Conservation (phyloP, 2,888 invertebrate species). For the Pachydiplax longipennis region DNA sequence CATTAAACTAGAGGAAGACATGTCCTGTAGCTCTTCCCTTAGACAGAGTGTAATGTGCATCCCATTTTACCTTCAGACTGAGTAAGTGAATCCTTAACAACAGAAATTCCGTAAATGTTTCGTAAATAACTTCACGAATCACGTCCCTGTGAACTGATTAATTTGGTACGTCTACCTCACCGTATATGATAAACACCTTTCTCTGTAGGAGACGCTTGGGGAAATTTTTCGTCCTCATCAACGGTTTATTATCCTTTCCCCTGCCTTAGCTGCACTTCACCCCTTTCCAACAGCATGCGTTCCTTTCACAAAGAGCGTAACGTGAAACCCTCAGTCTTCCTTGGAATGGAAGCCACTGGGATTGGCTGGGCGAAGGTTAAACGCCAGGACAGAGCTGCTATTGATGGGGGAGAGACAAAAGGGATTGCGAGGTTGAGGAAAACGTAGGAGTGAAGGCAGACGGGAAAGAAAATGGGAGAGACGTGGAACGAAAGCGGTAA, state of each 20-base stretch:
- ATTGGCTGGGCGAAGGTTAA: not conserved
- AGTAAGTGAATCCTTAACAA: too few relatives aligned
- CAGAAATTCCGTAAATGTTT: too few relatives aligned
- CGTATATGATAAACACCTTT: not conserved
- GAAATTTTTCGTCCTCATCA: not conserved
- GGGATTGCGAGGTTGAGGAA: not conserved
- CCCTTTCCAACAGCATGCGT: not conserved
- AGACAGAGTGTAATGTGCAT: too few relatives aligned
- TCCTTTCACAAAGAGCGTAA: not conserved
- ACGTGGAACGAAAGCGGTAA: not conserved
- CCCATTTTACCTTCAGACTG: too few relatives aligned
- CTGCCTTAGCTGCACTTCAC: not conserved
- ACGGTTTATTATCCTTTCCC: not conserved
- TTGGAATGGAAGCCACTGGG: not conserved
- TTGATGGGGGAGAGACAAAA: not conserved
- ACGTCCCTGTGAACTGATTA: too few relatives aligned
- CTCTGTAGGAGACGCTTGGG: not conserved
- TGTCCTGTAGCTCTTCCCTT: too few relatives aligned
- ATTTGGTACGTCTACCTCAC: too few relatives aligned
- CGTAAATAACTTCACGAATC: too few relatives aligned
- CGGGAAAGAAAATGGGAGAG: not conserved
- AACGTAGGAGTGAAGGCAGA: not conserved
- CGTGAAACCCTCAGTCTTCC: not conserved
- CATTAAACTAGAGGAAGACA: too few relatives aligned
- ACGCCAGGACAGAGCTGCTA: not conserved